Percentiles rank a stretch among this genome's conserved stretches.
These are phyloP conservation scores for Pangasianodon gigas DNA, from an alignment of 2,113 vertebrate genomes.

Conservation along the genomic window DNA sequence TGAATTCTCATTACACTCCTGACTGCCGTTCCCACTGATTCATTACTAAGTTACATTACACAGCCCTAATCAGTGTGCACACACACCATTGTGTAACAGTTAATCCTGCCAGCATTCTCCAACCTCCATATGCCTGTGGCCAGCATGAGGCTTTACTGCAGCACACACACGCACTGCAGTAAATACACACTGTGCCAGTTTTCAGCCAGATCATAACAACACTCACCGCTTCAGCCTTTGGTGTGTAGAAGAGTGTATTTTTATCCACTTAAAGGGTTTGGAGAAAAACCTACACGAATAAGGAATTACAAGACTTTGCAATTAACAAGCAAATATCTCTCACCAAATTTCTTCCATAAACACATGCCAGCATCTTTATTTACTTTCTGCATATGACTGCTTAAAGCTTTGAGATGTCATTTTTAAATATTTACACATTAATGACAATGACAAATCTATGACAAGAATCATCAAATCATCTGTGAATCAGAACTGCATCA, in stretches of 20 bases:
- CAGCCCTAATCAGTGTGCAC: neutral
- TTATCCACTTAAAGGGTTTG: neutral
- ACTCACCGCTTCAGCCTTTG: neutral
- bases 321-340: neutral
- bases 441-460: neutral
- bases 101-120: conserved; percentile 28
- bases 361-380: neutral
- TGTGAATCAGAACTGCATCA: neutral
- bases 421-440: neutral
- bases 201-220: neutral
- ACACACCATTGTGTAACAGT: conserved; percentile 19
- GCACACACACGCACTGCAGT: conserved; percentile 2
- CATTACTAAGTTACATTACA: neutral
- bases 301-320: neutral
- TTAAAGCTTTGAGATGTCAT: neutral
- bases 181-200: conserved; percentile 19
- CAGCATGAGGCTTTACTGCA: conserved; percentile 21
- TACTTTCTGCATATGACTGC: neutral
- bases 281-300: neutral
- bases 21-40: neutral
- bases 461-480: neutral
- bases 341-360: neutral
- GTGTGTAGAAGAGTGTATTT: neutral
- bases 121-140: conserved; percentile 36
- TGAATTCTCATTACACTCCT: neutral